phyloP scores from a whole-genome alignment of 2,797 vertebrate genomes.

The Sebastes kiyomatsui region DNA sequence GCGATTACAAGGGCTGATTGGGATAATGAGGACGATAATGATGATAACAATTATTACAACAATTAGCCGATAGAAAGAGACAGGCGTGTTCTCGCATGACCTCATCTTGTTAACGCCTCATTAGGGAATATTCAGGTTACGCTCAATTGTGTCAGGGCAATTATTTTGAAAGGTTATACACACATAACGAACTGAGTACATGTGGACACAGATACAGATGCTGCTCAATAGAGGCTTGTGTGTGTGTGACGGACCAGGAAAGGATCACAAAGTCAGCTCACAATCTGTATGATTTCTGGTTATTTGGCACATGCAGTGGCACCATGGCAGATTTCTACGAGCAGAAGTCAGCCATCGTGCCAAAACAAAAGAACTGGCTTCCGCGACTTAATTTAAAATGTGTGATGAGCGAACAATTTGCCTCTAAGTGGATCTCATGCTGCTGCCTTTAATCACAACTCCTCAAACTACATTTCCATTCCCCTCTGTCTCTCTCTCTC shows the following conservation, averaged over 20 bases:
- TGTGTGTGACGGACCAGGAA: background rate
- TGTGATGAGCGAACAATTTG: constrained; percentile 35
- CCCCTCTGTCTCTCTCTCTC: constrained; percentile 16
- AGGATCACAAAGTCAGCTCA: background rate
- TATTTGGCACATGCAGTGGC: background rate
- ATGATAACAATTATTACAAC: constrained; percentile 35
- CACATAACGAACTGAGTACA: constrained; percentile 19
- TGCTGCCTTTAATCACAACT: constrained; percentile 51
- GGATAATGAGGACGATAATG: constrained; percentile 59
- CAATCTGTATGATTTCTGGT: background rate
- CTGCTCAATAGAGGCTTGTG: background rate
- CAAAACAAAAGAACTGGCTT: constrained; percentile 7
- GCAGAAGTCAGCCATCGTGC: background rate
- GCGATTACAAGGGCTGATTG: constrained; percentile 48
- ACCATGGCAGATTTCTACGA: background rate
- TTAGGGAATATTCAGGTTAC: constrained; percentile 18
- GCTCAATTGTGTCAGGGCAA: constrained; percentile 28
- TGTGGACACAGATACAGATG: background rate
- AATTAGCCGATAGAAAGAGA: constrained; percentile 17
- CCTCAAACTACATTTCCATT: constrained; percentile 41
- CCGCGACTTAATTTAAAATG: constrained; percentile 46
- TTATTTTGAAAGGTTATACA: constrained; percentile 39
- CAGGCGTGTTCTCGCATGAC: constrained; percentile 28
- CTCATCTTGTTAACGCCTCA: constrained; percentile 39
- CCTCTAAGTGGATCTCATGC: constrained; percentile 27